A percentile compares a stretch with the other conserved stretches of the same genome.
phyloP scores from a whole-genome alignment of 2,797 vertebrate species.

The Crypturellus tataupa region DNA sequence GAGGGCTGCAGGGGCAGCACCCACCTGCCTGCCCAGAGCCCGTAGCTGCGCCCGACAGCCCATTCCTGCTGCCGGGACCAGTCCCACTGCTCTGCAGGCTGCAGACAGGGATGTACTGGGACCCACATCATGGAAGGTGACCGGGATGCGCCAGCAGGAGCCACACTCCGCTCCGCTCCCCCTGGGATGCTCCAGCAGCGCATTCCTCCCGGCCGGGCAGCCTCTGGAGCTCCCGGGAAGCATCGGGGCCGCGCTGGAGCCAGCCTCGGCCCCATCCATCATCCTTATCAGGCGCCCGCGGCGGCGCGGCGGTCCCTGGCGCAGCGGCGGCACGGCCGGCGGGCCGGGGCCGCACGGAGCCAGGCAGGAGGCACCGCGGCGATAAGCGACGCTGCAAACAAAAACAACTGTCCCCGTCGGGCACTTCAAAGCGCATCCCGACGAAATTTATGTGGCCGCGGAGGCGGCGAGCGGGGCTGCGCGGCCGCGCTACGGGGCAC shows the following conservation, averaged over 20 bases:
- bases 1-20: neutral
- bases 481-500: neutral
- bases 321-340: constrained; percentile 70
- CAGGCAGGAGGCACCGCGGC: constrained; percentile 55
- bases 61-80: neutral
- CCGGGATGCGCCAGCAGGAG: neutral
- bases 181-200: neutral
- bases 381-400: constrained; percentile 87
- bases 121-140: no score
- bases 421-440: constrained; percentile 86
- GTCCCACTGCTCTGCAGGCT: neutral
- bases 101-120: no score
- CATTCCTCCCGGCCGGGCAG: constrained; percentile 78
- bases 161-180: neutral
- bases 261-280: constrained; percentile 91
- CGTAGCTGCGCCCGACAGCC: neutral
- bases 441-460: constrained; percentile 73
- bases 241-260: constrained; percentile 88
- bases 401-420: constrained; percentile 83
- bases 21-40: constrained; percentile 42
- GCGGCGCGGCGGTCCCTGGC: constrained; percentile 80
- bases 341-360: constrained; percentile 63
- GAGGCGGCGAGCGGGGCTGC: neutral
- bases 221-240: constrained; percentile 88
- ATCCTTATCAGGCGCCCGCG: constrained; percentile 92